These are phyloP conservation scores for Acanthurus lineatus DNA, from an alignment of 2,797 vertebrate species.

Conservation along the genomic window DNA sequence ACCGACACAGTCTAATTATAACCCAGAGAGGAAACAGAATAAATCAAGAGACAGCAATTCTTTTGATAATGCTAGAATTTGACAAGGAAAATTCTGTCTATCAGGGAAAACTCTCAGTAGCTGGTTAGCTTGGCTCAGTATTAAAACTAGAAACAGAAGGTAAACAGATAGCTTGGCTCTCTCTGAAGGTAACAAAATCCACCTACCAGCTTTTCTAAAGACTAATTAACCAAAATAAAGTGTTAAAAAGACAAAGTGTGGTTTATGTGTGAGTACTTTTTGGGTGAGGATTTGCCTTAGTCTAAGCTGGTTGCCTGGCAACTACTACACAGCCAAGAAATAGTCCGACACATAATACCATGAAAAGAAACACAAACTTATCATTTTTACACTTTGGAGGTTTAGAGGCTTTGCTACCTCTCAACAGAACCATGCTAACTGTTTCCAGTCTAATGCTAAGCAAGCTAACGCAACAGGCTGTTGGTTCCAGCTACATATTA, in stretches of 20 bases:
- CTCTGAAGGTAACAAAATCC: neutral
- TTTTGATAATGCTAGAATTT: too few species aligned
- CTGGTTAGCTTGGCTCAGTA: neutral
- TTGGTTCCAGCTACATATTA: neutral
- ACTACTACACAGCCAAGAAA: neutral
- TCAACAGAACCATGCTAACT: neutral
- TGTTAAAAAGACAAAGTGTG: neutral
- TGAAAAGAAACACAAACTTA: neutral
- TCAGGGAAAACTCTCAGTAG: neutral
- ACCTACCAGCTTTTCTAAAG: neutral
- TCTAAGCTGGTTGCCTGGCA: conserved; percentile 8
- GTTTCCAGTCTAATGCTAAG: neutral
- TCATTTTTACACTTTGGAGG: neutral
- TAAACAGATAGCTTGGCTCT: neutral
- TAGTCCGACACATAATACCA: neutral
- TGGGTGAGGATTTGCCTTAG: neutral
- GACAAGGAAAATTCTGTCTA: too few species aligned
- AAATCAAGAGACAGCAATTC: too few species aligned
- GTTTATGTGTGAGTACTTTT: neutral
- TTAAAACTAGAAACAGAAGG: neutral
- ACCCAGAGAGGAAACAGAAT: neutral
- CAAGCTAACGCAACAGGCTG: neutral
- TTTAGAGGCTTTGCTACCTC: neutral
- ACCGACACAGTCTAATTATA: conserved; percentile 90
- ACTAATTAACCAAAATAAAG: neutral